These are phyloP conservation scores for Gouania willdenowi DNA, from an alignment of 2,797 vertebrate genomes.

Conservation along the genomic window DNA sequence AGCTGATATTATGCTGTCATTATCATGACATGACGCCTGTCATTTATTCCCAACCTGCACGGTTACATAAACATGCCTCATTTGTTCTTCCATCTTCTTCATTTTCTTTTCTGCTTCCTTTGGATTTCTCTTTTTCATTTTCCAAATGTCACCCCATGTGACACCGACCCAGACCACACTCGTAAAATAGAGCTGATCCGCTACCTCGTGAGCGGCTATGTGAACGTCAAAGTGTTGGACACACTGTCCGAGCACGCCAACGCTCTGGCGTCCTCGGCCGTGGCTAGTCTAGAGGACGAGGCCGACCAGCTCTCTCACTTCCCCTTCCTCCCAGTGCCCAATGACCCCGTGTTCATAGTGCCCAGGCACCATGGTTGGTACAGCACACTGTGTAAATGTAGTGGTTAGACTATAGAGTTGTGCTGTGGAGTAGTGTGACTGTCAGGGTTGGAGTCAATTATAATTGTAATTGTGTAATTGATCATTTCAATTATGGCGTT, in stretches of 20 bases:
- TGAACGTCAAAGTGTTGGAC: conserved; percentile 86
- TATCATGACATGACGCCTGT: too few species aligned
- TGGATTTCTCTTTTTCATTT: conserved; percentile 42
- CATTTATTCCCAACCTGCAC: too few species aligned
- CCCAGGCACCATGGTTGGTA: conserved; percentile 92
- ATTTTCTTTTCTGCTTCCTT: conserved; percentile 53
- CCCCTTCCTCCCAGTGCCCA: conserved; percentile 83
- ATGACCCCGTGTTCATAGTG: conserved; percentile 78
- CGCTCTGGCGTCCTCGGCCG: conserved; percentile 82
- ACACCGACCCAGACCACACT: conserved; percentile 80
- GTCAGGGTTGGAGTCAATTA: too few species aligned
- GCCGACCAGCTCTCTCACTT: conserved; percentile 86
- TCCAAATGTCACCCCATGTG: conserved; percentile 17
- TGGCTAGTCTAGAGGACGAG: conserved; percentile 86
- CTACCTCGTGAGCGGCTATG: conserved; percentile 89
- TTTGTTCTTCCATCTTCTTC: conserved; percentile 38
- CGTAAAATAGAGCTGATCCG: conserved; percentile 90
- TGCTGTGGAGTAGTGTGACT: conserved; percentile 48
- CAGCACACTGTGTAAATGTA: conserved; percentile 23
- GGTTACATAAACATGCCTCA: conserved; percentile 48
- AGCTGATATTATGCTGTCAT: too few species aligned
- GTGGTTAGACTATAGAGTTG: conserved; percentile 23
- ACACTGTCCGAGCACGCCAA: conserved; percentile 87
- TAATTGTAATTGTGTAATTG: too few species aligned
- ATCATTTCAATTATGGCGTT: too few species aligned